These are phyloP conservation scores for Tauraco erythrolophus DNA, from an alignment of 2,113 vertebrate species.

Conservation along the genomic window DNA sequence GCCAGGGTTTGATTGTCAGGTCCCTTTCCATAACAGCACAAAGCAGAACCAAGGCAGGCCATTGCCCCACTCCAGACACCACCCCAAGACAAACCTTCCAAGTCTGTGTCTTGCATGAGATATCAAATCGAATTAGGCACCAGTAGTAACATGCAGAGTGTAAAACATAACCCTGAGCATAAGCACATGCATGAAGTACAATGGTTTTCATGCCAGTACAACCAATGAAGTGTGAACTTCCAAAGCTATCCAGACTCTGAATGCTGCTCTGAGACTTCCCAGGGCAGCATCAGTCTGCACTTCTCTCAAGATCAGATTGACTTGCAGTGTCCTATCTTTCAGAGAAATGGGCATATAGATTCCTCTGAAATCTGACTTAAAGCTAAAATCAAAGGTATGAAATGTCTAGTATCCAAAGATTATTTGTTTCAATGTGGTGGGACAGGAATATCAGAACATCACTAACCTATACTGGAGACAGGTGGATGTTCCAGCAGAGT, in stretches of 20 bases:
- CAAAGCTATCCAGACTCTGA: not conserved
- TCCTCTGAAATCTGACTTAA: not conserved
- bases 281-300: not conserved
- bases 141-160: not conserved
- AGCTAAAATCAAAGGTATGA: not conserved
- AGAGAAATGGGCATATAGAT: not conserved
- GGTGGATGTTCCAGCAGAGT: not conserved
- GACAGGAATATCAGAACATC: not conserved
- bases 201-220: not conserved
- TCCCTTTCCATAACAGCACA: not conserved
- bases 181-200: not conserved
- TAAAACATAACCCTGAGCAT: not conserved
- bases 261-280: not conserved
- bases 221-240: not conserved
- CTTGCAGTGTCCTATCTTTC: not conserved
- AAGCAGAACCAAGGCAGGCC: not conserved
- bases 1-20: not conserved
- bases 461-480: not conserved
- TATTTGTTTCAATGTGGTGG: not conserved
- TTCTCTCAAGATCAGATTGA: not conserved
- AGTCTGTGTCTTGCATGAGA: not conserved
- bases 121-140: not conserved
- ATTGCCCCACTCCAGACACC: not conserved
- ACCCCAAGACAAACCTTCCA: not conserved
- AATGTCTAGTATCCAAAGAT: not conserved